These are phyloP conservation scores for Druceiella hillmani DNA, from an alignment of 2,888 invertebrate genomes.

Conservation along the genomic window DNA sequence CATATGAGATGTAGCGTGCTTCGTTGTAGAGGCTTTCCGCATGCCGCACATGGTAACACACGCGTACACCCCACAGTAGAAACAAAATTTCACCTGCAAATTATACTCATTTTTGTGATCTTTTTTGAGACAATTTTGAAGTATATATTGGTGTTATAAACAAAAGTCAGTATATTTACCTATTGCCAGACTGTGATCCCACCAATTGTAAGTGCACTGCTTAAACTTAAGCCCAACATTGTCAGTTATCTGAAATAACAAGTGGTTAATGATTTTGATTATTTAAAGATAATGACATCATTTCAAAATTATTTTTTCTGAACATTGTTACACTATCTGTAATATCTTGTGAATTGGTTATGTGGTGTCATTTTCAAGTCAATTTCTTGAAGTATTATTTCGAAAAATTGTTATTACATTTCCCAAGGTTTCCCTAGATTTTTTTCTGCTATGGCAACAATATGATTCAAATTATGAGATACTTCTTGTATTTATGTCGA, in stretches of 20 bases:
- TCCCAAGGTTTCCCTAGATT: not conserved
- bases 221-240: slow-evolving; percentile 75
- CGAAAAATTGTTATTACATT: not conserved
- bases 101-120: no score
- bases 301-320: no score
- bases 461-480: no score
- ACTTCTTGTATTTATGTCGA: no score
- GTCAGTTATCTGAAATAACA: slow-evolving; percentile 59
- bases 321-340: no score
- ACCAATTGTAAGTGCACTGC: slow-evolving; percentile 89
- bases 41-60: slow-evolving; percentile 82
- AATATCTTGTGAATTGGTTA: no score
- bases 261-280: slow-evolving; percentile 1
- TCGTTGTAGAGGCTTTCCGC: slow-evolving; percentile 92
- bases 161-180: slow-evolving; percentile 59
- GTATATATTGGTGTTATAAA: no score
- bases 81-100: slow-evolving; percentile 69
- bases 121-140: no score
- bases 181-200: slow-evolving; percentile 90
- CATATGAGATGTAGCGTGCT: slow-evolving; percentile 87
- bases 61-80: slow-evolving; percentile 78
- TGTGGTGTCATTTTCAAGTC: no score
- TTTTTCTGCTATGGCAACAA: no score
- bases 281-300: not conserved
- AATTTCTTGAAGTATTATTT: no score